A percentile compares a stretch with the other conserved stretches of the same genome.
These are phyloP conservation scores for Trichomycterus rosablanca DNA, from an alignment of 2,113 vertebrate genomes.

Conservation along the genomic window DNA sequence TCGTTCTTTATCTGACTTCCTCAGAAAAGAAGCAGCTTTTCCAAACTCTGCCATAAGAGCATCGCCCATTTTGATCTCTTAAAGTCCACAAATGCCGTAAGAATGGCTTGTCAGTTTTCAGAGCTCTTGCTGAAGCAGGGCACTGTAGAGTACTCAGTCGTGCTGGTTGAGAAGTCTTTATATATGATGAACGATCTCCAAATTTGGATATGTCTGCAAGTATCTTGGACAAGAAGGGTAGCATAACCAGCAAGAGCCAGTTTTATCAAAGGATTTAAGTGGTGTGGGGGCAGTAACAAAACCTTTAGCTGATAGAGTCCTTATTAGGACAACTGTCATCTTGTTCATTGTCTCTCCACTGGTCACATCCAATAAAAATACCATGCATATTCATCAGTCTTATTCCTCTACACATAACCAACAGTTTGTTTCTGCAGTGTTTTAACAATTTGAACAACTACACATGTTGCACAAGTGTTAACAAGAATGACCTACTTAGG, in stretches of 20 bases:
- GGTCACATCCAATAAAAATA: neutral
- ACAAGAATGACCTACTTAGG: neutral
- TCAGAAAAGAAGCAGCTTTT: constrained; percentile 63
- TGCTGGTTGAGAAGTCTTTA: constrained; percentile 6
- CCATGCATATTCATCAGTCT: neutral
- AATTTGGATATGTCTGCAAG: constrained; percentile 37
- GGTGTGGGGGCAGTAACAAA: constrained; percentile 31
- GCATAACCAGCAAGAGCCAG: neutral
- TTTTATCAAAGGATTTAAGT: constrained; percentile 37
- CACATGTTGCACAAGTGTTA: too few species aligned
- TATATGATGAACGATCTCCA: constrained; percentile 31
- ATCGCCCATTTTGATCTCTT: constrained; percentile 56
- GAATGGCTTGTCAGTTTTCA: constrained; percentile 7
- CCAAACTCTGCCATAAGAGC: constrained; percentile 67
- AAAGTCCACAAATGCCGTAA: constrained; percentile 13
- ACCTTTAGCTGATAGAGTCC: constrained; percentile 42
- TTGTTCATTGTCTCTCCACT: neutral
- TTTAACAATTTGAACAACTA: too few species aligned
- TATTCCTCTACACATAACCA: neutral
- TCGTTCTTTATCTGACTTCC: constrained; percentile 71
- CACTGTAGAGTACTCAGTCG: constrained; percentile 3
- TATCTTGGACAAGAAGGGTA: constrained; percentile 2
- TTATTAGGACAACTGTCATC: constrained; percentile 33
- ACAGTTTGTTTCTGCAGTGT: neutral
- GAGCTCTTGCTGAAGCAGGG: neutral